Conservation (phyloP, 2,797 vertebrate species). For the Pangasius mekongensis region DNA sequence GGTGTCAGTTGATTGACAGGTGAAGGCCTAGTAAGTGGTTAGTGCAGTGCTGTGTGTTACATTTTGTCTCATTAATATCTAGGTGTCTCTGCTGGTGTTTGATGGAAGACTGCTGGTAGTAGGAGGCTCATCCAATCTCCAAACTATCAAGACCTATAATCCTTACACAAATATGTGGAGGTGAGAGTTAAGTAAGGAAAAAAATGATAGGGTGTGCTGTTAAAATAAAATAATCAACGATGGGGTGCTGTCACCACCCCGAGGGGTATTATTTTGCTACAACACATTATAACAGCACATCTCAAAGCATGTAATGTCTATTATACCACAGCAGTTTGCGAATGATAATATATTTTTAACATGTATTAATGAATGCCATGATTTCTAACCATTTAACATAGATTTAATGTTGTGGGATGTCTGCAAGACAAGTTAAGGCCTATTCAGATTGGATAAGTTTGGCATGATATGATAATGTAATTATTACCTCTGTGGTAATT, state of each 20-base stretch:
- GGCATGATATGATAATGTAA: background rate
- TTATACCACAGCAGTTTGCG: background rate
- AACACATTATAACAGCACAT: background rate
- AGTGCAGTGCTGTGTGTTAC: background rate
- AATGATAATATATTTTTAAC: background rate
- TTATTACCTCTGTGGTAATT: background rate
- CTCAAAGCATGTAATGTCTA: background rate
- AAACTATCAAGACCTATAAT: conserved; percentile 70
- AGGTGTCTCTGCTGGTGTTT: conserved; percentile 70
- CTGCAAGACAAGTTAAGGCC: background rate
- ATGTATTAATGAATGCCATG: background rate
- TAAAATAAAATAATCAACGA: background rate
- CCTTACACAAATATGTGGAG: conserved; percentile 70
- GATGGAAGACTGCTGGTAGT: conserved; percentile 67
- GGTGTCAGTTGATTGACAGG: conserved; percentile 23
- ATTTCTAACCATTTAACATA: background rate
- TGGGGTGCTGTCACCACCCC: background rate
- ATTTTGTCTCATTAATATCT: conserved; percentile 20
- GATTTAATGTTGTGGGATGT: background rate
- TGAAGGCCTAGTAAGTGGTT: conserved; percentile 5
- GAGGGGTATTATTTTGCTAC: background rate
- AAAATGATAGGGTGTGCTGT: background rate
- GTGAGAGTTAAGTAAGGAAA: conserved; percentile 47
- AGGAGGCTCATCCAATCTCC: conserved; percentile 68
- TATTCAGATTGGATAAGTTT: background rate